Percentiles rank a stretch among this genome's conserved stretches.
Evolutionary conservation across 2,797 vertebrate species (phyloP).

Genomic region (Hippocampus kuda): DNA sequence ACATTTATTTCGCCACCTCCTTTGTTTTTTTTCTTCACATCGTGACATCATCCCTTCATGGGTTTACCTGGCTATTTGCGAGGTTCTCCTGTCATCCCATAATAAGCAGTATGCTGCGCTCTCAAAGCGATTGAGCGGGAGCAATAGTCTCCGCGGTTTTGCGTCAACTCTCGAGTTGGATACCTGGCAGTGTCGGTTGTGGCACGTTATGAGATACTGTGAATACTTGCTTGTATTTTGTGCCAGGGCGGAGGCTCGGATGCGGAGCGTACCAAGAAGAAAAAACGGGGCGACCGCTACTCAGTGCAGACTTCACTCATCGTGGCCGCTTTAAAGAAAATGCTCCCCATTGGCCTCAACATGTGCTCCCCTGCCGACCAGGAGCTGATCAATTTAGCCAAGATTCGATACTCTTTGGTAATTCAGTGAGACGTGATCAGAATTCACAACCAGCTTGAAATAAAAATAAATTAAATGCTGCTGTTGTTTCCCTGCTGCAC

Average conservation of each 20-base stretch:
- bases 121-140: constrained; percentile 21
- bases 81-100: constrained; percentile 3
- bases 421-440: neutral
- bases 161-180: constrained; percentile 14
- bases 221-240: constrained; percentile 45
- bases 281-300: constrained; percentile 85
- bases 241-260: constrained; percentile 82
- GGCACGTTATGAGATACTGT: constrained; percentile 26
- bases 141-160: neutral
- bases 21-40: neutral
- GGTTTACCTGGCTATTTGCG: neutral
- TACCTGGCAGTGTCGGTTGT: constrained; percentile 16
- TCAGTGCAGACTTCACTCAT: constrained; percentile 90
- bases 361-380: constrained; percentile 95
- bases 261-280: constrained; percentile 88
- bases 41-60: neutral
- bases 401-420: constrained; percentile 89
- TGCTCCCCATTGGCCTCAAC: constrained; percentile 93
- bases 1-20: neutral
- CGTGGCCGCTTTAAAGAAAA: constrained; percentile 92
- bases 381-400: constrained; percentile 84
- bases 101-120: constrained; percentile 12
- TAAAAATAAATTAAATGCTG: neutral
- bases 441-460: neutral
- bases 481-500: constrained; percentile 28